Evolutionary conservation across 2,888 invertebrate genomes (phyloP).

Genomic region (Slavum lentiscoides): DNA sequence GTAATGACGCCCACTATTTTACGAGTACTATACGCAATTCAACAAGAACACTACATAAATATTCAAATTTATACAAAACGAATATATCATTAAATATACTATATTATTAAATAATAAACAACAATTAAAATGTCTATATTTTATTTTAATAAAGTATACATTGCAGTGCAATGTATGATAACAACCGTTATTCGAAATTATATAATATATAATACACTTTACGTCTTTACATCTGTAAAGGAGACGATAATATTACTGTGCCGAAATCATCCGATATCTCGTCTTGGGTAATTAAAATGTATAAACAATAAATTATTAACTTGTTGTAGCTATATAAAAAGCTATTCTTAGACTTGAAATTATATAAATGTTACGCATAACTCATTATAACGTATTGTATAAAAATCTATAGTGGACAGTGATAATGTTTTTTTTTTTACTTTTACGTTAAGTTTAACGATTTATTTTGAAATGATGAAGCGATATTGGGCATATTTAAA

Average conservation of each 20-base stretch:
- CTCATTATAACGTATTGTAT: background rate
- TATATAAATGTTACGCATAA: background rate
- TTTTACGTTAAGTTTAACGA: background rate
- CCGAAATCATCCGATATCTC: background rate
- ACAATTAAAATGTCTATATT: too few species aligned
- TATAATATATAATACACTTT: too few species aligned
- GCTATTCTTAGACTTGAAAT: background rate
- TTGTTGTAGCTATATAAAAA: background rate
- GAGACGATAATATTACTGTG: too few species aligned
- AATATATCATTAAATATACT: too few species aligned
- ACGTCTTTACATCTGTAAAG: too few species aligned
- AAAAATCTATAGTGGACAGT: background rate
- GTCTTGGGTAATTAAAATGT: background rate
- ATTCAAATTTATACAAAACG: too few species aligned
- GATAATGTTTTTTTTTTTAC: background rate
- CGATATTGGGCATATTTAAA: background rate
- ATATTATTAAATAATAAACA: too few species aligned
- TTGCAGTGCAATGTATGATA: too few species aligned
- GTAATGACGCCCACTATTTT: background rate
- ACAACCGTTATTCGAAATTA: too few species aligned
- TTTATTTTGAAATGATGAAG: background rate
- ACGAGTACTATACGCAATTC: background rate
- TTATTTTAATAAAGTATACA: too few species aligned
- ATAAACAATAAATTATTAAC: background rate
- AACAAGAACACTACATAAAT: background rate